Base-by-base conservation (phyloP, 2,113 vertebrate genomes). In the Xiphorhynchus elegans region DNA sequence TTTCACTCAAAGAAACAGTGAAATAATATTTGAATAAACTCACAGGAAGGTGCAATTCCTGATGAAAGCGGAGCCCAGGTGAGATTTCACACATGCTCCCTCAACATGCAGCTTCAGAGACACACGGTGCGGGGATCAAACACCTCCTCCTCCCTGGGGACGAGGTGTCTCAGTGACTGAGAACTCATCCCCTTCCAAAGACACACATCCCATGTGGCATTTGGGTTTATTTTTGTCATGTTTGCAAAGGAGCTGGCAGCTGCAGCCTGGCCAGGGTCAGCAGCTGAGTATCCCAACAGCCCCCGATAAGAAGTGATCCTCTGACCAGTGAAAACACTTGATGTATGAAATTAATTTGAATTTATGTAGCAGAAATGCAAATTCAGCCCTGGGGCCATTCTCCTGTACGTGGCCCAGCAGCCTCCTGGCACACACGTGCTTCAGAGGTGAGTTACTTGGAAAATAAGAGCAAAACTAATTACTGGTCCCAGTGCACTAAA, bases 291-390 rank as follows among this genome's bases (percentile, higher is more conserved):
- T 13, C 70, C 78, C 26, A 19, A 23, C 47, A 25, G 24, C 17
- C 37, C 35, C 58, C 1, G 8, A 24, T 17, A 40, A 10, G 9
- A 37, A 74, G 58, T 0, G 37, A 59, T 46, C 10, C 60, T 59
- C 79, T 55, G 55, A 59, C 68, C 69, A 39, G 20, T 17, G 49
- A 53, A 81, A 78, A 31, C 14, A 6, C 60, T 78, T 62, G 58
- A 84, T 70, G 16, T 29, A 76, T 28, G 56, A 75, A 18, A 31
- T 19, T 24, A 35, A 94, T 91, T 85, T 89, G 87, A 87, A 96
- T 91, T 95, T 94, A 42, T 47, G 82, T 14, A 89, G 62, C 42
- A 91, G 89, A 89, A 96, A 94, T 84, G 87, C 87, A 89, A 93
- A 95, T 96, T 29, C 44, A 68, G 74, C 91, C 94, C 91, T 1